These are phyloP conservation scores for Steatocranus sp. DNA, from an alignment of 2,797 vertebrate species.

Conservation along the genomic window DNA sequence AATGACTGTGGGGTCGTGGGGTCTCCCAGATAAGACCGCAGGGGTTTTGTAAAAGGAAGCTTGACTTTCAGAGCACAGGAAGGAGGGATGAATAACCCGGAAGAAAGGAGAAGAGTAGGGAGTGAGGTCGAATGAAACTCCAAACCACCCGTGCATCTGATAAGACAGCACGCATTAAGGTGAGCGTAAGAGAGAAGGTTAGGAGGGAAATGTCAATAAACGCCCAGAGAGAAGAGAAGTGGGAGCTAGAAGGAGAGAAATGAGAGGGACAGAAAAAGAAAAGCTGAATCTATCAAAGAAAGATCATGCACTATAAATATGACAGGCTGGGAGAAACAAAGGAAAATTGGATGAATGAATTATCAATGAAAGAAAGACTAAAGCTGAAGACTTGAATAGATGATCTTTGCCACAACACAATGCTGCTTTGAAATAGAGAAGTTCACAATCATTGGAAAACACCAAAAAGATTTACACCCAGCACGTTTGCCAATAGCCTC, in stretches of 20 bases:
- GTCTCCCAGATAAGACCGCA: constrained; percentile 82
- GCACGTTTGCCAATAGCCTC: constrained; percentile 36
- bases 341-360: constrained; percentile 50
- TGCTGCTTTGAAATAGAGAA: constrained; percentile 65
- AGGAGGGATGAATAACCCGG: constrained; percentile 79
- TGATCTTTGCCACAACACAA: constrained; percentile 65
- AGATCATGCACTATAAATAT: constrained; percentile 41
- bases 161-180: constrained; percentile 78
- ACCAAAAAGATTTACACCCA: constrained; percentile 57
- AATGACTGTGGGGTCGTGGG: constrained; percentile 76
- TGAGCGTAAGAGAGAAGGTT: constrained; percentile 79
- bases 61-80: constrained; percentile 89
- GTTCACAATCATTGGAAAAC: constrained; percentile 63
- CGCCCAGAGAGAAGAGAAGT: constrained; percentile 57
- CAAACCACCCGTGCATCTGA: constrained; percentile 85
- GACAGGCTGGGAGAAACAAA: constrained; percentile 32
- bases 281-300: constrained; percentile 40
- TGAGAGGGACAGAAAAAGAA: constrained; percentile 21
- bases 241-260: constrained; percentile 23
- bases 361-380: constrained; percentile 60
- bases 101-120: constrained; percentile 74
- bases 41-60: constrained; percentile 83
- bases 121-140: constrained; percentile 80
- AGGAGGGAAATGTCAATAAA: constrained; percentile 74
- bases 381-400: constrained; percentile 45